Evolutionary conservation across 2,888 invertebrate genomes (phyloP).

Genomic region (Spisula solida): DNA sequence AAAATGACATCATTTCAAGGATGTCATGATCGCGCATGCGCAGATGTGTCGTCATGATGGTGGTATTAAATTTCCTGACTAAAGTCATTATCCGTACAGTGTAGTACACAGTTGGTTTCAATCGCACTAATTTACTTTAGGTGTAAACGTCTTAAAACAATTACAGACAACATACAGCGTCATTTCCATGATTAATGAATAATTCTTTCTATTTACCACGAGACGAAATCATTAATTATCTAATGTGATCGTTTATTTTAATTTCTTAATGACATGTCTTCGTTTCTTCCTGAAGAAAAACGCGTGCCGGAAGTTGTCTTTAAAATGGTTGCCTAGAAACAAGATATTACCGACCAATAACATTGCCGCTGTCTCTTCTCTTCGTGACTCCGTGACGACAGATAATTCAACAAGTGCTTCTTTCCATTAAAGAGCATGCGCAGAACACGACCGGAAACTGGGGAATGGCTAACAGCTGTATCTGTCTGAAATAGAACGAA

Average conservation of each 20-base stretch:
- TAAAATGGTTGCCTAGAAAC: constrained; percentile 46
- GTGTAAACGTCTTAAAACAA: neutral
- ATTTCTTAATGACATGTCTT: constrained; percentile 4
- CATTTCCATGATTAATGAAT: neutral
- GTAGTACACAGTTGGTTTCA: too few species aligned
- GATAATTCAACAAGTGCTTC: constrained; percentile 50
- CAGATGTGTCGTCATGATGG: too few species aligned
- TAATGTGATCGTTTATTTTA: neutral
- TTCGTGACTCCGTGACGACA: constrained; percentile 45
- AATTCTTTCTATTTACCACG: neutral
- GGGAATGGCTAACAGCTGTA: neutral
- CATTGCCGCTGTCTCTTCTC: constrained; percentile 70
- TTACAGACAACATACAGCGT: neutral
- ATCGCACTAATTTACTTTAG: too few species aligned
- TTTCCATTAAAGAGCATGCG: constrained; percentile 53
- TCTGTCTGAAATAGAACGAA: constrained; percentile 26
- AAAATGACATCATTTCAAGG: too few species aligned
- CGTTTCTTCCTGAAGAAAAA: constrained; percentile 8
- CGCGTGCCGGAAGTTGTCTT: neutral
- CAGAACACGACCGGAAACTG: constrained; percentile 37
- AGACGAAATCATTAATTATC: neutral
- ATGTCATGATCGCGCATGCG: too few species aligned
- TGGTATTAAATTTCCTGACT: too few species aligned
- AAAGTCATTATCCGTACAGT: too few species aligned
- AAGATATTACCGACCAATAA: constrained; percentile 72